Conservation (phyloP, 2,113 vertebrate species). For the Xyliphius kryptos region DNA sequence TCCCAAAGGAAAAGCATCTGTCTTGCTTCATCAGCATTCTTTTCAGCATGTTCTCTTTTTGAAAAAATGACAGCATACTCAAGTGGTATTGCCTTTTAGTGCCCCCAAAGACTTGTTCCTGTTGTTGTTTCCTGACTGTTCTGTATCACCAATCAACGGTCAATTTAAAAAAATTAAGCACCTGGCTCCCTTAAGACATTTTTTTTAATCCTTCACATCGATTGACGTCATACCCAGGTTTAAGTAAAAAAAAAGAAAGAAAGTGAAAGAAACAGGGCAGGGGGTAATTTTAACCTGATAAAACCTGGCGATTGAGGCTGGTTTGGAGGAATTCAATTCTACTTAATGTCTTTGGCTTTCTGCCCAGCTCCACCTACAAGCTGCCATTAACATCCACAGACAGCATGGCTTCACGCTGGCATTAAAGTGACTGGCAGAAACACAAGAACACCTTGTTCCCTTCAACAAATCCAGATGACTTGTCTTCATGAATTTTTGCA, state of each 20-base stretch:
- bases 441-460: neutral
- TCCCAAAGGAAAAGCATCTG: conserved; percentile 11
- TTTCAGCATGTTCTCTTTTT: conserved; percentile 9
- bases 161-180: conserved; percentile 22
- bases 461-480: neutral
- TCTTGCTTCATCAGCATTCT: conserved; percentile 26
- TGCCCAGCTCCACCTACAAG: conserved; percentile 61
- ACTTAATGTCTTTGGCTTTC: conserved; percentile 76
- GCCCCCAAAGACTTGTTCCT: conserved; percentile 6
- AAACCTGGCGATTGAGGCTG: conserved; percentile 89
- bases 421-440: conserved; percentile 25
- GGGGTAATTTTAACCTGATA: conserved; percentile 76
- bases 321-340: conserved; percentile 82
- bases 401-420: conserved; percentile 45
- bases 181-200: neutral
- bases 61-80: conserved; percentile 20
- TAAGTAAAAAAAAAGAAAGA: neutral
- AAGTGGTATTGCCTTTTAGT: conserved; percentile 6
- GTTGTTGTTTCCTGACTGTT: conserved; percentile 10
- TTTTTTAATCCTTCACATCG: neutral
- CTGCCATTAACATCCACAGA: conserved; percentile 72
- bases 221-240: conserved; percentile 16
- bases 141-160: conserved; percentile 4
- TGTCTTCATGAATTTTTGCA: conserved; percentile 14
- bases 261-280: neutral